A percentile compares a stretch with the other conserved stretches of the same genome.
Conservation (phyloP, 1,140 invertebrate species). For the Nephila pilipes region DNA sequence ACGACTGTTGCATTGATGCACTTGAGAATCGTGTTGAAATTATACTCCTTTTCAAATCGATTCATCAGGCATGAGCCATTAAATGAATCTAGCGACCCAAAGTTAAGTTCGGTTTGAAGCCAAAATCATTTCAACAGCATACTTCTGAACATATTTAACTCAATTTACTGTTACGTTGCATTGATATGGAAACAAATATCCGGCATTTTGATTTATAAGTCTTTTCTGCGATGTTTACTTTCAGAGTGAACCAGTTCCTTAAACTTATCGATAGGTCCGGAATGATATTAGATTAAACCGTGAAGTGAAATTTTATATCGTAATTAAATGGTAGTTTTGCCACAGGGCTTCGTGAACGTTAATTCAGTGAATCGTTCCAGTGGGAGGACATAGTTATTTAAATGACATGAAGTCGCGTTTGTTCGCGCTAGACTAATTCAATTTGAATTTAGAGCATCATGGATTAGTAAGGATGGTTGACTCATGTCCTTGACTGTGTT, state of each 20-base stretch:
- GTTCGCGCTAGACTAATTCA: conserved; percentile 40
- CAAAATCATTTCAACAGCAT: not conserved
- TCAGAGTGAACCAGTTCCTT: not conserved
- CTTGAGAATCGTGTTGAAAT: not conserved
- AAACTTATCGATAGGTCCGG: conserved; percentile 13
- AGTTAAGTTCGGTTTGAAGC: not conserved
- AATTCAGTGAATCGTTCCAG: conserved; percentile 13
- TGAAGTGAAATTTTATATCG: conserved; percentile 57
- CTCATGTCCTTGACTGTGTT: conserved; percentile 1
- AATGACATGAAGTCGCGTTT: conserved; percentile 44
- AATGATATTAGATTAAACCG: conserved; percentile 8
- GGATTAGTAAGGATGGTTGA: conserved; percentile 26
- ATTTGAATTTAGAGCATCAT: conserved; percentile 37
- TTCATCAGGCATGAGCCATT: not conserved
- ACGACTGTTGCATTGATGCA: too few relatives aligned
- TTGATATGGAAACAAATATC: conserved; percentile 6
- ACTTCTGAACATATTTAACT: conserved; percentile 16
- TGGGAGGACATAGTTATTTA: conserved; percentile 36
- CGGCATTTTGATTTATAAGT: not conserved
- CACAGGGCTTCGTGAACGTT: conserved; percentile 19
- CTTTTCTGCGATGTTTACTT: not conserved
- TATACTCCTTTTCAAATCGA: not conserved
- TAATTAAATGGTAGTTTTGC: conserved; percentile 36
- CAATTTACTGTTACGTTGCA: not conserved
- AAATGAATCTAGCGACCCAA: not conserved